Conservation (phyloP, 2,888 invertebrate genomes). For the Choristoneura rosaceana region DNA sequence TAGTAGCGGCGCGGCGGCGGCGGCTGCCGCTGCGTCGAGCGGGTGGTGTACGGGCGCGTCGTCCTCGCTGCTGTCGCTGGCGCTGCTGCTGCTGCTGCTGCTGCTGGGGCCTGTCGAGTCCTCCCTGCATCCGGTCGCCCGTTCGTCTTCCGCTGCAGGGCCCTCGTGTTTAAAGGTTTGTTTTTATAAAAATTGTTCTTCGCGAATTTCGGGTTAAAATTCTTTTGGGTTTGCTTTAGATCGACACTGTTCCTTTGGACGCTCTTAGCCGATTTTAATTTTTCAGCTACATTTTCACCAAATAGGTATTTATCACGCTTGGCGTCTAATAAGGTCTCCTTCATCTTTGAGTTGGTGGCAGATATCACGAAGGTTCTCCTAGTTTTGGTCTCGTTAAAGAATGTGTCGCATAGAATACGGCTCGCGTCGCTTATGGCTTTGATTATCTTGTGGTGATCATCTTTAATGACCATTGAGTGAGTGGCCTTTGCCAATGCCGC, state of each 20-base stretch:
- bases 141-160: not conserved
- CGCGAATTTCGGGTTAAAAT: not conserved
- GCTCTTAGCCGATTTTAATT: not conserved
- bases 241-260: not conserved
- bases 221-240: not conserved
- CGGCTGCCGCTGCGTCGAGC: not conserved
- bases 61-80: too few species aligned
- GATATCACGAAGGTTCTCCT: not conserved
- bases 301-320: not conserved
- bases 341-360: not conserved
- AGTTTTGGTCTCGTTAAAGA: not conserved
- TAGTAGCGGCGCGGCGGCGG: not conserved
- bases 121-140: not conserved
- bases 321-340: not conserved
- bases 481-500: too few species aligned
- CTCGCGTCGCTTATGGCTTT: not conserved
- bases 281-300: not conserved
- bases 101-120: not conserved
- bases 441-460: not conserved
- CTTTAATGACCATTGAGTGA: too few species aligned
- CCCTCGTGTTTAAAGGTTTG: not conserved
- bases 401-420: not conserved
- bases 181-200: not conserved
- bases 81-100: too few species aligned
- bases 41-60: not conserved